Base-by-base conservation (phyloP, 2,888 invertebrate species). In the Phengaris arion region DNA sequence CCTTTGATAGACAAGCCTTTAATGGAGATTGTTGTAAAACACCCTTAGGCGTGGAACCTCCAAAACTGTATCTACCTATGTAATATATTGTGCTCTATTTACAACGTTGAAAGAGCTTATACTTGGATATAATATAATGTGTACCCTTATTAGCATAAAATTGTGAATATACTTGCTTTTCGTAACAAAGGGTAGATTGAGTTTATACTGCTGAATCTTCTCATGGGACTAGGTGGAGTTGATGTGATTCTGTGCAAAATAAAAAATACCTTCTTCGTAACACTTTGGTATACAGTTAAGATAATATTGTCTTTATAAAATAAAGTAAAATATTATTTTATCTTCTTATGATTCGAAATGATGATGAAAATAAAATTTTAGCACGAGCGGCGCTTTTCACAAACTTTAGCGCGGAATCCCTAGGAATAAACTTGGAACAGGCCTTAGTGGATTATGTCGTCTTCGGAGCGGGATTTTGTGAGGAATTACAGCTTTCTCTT, bases 401-500 rank as follows among this genome's bases (percentile, higher is more conserved):
- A 64, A 64, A 64, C 64, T 64, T 64, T 10, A 64, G 35, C 64
- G 35, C 64, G 64, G 35, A 64, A 64, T 64, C 64, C 35, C 64
- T 64, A 7, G 35, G 64, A 64, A 64, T 64, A 64, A 64, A 64
- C 35, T 64, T 64, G 64, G 64, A 64, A 64, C 64, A 64, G 35
- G 64, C 64, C 64, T 64, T 64, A 64, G 64, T 64, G 64, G 64
- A 64, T 64, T 64, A 64, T 64, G 64, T 64, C 64, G 64, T 35
- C 64, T 64, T 64, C 64, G 35, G 64, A 64, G 64, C 12, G 12
- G 35, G 64, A 64, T 64, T 64, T 64, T 45, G 64, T 64, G 64
- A 64, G 64, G 64, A 35, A 64, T 64, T 64, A 64, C 64, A 64
- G 64, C 64, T 64, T 64, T 64, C 35, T 64, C 35, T 64, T 64